phyloP scores from a whole-genome alignment of 2,888 invertebrate species.

The Pocota personata region DNA sequence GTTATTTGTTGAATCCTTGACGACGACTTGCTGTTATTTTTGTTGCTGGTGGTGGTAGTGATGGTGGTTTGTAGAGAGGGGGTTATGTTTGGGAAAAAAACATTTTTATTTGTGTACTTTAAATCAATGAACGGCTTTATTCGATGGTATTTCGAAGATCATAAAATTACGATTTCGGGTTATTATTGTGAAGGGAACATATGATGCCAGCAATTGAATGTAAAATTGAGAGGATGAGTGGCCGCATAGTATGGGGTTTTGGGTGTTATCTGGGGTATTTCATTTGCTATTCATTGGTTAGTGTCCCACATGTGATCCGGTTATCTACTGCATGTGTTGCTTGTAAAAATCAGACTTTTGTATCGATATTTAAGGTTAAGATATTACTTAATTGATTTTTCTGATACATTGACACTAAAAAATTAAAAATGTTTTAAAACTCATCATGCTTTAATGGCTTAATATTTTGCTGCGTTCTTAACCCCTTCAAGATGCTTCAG shows the following conservation, averaged over 20 bases:
- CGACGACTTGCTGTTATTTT: slow-evolving; percentile 18
- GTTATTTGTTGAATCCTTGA: slow-evolving; percentile 67
- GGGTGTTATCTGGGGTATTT: not conserved
- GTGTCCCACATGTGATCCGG: not conserved
- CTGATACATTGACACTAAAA: too few relatives aligned
- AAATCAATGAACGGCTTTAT: slow-evolving; percentile 72
- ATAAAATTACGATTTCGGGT: slow-evolving; percentile 71
- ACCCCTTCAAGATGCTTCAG: too few relatives aligned
- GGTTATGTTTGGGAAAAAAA: slow-evolving; percentile 34
- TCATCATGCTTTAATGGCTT: too few relatives aligned
- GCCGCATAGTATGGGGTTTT: not conserved
- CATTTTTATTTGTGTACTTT: slow-evolving; percentile 71
- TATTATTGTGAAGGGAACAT: slow-evolving; percentile 67
- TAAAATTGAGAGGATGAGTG: slow-evolving; percentile 16
- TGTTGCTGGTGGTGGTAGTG: not conserved
- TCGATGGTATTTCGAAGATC: slow-evolving; percentile 70
- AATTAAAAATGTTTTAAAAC: too few relatives aligned
- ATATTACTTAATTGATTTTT: too few relatives aligned
- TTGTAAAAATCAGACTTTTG: too few relatives aligned
- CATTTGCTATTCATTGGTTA: not conserved
- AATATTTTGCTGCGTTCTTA: too few relatives aligned
- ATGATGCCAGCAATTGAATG: slow-evolving; percentile 62
- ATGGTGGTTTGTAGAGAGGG: slow-evolving; percentile 2
- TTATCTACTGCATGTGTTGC: too few relatives aligned
- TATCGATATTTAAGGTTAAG: too few relatives aligned